phyloP scores from a whole-genome alignment of 2,797 vertebrate genomes.

The Hephaestus fuliginosus region DNA sequence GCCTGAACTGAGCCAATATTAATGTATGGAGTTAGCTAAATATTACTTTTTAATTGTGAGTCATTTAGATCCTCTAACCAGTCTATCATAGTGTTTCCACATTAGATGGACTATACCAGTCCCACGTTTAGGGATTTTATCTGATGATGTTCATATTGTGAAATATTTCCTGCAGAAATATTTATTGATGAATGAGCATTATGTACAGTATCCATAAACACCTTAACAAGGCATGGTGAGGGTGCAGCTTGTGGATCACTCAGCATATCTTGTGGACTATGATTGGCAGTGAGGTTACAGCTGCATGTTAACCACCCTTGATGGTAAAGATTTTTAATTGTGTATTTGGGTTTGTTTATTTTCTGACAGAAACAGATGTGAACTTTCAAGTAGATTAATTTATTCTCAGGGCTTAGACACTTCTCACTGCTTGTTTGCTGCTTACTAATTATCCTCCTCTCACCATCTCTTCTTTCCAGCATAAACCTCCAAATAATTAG shows the following conservation, averaged over 20 bases:
- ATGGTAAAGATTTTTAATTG: slow-evolving; percentile 26
- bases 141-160: neutral
- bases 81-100: neutral
- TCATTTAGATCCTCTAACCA: neutral
- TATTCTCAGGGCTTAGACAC: slow-evolving; percentile 42
- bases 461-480: neutral
- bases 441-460: slow-evolving; percentile 41
- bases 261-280: neutral
- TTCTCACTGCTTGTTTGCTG: slow-evolving; percentile 10
- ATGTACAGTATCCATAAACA: neutral
- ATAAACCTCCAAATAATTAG: slow-evolving; percentile 33
- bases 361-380: neutral
- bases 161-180: slow-evolving; percentile 1
- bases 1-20: slow-evolving; percentile 2
- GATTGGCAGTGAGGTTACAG: slow-evolving; percentile 12
- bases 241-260: slow-evolving; percentile 32
- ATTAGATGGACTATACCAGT: neutral
- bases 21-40: neutral
- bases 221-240: neutral
- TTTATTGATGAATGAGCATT: neutral
- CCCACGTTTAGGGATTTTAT: neutral
- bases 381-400: slow-evolving; percentile 39
- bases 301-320: neutral
- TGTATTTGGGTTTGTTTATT: slow-evolving; percentile 30
- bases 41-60: neutral